A percentile compares a stretch with the other conserved stretches of the same genome.
Conservation (phyloP, 2,797 vertebrate genomes). For the Pipistrellus pipistrellus region DNA sequence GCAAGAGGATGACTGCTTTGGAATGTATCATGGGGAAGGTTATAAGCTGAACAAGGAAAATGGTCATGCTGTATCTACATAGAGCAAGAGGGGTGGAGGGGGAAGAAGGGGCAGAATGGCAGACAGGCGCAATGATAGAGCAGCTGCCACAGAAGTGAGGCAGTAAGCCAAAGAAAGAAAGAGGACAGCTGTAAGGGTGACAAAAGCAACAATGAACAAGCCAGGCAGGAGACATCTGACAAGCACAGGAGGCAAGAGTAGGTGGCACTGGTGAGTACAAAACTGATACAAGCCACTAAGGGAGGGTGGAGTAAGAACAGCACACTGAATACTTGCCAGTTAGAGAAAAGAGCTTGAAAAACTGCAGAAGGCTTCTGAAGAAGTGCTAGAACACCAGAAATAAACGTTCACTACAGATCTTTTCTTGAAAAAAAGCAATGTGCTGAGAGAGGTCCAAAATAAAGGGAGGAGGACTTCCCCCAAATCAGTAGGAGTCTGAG, state of each 20-base stretch:
- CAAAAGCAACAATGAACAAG: conserved; percentile 59
- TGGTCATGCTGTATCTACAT: background rate
- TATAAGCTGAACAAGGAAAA: background rate
- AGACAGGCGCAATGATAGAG: conserved; percentile 56
- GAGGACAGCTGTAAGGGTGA: conserved; percentile 66
- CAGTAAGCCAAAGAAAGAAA: conserved; percentile 66
- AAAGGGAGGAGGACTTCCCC: background rate
- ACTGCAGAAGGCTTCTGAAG: background rate
- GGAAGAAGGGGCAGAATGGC: conserved; percentile 23
- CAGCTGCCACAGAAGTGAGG: conserved; percentile 66
- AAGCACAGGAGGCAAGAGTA: conserved; percentile 61
- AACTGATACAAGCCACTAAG: conserved; percentile 20
- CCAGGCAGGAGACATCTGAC: conserved; percentile 60
- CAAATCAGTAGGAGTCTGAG: background rate
- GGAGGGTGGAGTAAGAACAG: background rate
- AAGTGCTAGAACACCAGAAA: background rate
- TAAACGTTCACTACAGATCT: background rate
- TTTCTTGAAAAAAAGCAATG: conserved; percentile 43
- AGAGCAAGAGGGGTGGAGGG: background rate
- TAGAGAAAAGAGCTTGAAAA: background rate
- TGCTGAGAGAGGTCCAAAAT: background rate
- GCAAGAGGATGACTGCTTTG: background rate
- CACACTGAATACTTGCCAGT: background rate
- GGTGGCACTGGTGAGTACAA: conserved; percentile 38
- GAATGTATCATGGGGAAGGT: background rate